Evolutionary conservation across 2,113 vertebrate genomes (phyloP).

Genomic region (Psammodynastes pulverulentus): DNA sequence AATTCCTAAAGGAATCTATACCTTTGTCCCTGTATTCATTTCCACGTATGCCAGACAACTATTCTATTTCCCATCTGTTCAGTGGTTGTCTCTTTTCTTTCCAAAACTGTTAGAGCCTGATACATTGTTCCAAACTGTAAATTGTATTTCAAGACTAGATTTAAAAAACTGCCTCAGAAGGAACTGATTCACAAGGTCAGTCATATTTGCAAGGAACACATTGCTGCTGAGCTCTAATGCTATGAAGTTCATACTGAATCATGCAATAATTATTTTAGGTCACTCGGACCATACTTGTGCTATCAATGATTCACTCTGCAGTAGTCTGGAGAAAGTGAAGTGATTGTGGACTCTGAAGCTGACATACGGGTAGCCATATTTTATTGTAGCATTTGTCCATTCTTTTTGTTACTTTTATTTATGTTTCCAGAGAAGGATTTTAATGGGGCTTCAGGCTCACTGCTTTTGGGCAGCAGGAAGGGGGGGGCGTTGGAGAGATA

Average conservation of each 20-base stretch:
- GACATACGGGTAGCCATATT: too few species aligned
- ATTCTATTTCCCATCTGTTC: background rate
- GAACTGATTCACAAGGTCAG: background rate
- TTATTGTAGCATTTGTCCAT: too few species aligned
- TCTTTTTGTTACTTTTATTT: too few species aligned
- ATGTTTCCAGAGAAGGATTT: too few species aligned
- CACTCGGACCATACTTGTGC: background rate
- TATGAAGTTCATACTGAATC: background rate
- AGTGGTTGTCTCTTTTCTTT: background rate
- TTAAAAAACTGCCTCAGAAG: background rate
- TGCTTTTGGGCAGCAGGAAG: too few species aligned
- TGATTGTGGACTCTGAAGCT: background rate
- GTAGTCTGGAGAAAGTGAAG: background rate
- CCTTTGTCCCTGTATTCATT: background rate
- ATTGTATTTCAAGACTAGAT: background rate
- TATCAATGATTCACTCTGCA: background rate
- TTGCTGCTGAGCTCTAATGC: background rate
- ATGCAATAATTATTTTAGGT: background rate
- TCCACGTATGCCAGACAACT: background rate
- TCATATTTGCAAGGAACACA: background rate
- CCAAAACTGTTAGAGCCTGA: background rate
- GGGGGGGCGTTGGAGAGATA: too few species aligned
- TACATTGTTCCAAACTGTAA: background rate
- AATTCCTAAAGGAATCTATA: background rate
- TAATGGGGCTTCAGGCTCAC: too few species aligned